phyloP scores from a whole-genome alignment of 2,797 vertebrate species.

The Neosilurus mollespiculum region DNA sequence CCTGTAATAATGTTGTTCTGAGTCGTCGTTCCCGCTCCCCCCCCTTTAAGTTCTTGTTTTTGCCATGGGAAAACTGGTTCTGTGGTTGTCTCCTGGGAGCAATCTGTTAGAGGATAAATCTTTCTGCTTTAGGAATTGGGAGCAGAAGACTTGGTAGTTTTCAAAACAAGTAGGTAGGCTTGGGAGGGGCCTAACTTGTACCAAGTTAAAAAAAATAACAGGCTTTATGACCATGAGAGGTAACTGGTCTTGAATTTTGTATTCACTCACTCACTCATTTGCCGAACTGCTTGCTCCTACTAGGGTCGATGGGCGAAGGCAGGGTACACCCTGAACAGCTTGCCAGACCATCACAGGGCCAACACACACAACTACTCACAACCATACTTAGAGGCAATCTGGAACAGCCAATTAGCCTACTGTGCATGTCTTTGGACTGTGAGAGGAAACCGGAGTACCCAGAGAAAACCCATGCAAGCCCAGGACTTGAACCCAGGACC shows the following conservation, averaged over 20 bases:
- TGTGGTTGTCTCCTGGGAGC: conserved; percentile 42
- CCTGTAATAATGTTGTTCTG: conserved; percentile 53
- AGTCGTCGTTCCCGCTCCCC: not conserved
- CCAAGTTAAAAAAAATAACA: conserved; percentile 12
- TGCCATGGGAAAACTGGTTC: conserved; percentile 50
- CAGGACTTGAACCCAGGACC: too few relatives aligned
- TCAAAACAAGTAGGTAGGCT: conserved; percentile 20
- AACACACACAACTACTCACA: too few relatives aligned
- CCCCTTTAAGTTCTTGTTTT: conserved; percentile 23
- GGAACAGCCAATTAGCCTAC: too few relatives aligned
- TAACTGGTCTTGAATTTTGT: not conserved
- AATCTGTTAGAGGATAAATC: conserved; percentile 27
- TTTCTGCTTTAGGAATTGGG: conserved; percentile 32
- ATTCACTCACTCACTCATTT: not conserved
- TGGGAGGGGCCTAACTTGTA: not conserved
- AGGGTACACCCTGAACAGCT: too few relatives aligned
- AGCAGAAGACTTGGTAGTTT: not conserved
- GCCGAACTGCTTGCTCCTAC: too few relatives aligned
- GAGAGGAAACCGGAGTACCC: too few relatives aligned
- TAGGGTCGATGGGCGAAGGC: too few relatives aligned
- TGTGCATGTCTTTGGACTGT: too few relatives aligned
- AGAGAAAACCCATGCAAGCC: too few relatives aligned
- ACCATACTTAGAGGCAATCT: too few relatives aligned
- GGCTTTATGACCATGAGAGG: not conserved
- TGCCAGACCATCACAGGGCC: too few relatives aligned